Percentiles rank a stretch among this genome's conserved stretches.
Evolutionary conservation across 2,888 invertebrate genomes (phyloP).

Genomic region (Hydriomena furcata): DNA sequence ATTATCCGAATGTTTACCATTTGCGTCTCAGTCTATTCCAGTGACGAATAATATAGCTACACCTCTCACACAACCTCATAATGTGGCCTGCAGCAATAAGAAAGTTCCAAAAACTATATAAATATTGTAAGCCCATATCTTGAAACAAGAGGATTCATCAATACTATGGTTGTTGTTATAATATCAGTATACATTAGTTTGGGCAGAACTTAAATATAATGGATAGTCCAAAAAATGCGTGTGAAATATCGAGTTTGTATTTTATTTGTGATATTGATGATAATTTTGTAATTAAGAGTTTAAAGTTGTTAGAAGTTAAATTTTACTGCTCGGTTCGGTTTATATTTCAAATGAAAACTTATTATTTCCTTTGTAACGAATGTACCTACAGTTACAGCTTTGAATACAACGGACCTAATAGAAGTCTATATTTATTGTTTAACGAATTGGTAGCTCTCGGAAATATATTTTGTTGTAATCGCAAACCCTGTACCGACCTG

Average conservation of each 20-base stretch:
- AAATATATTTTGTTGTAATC: conserved; percentile 2
- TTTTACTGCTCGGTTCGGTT: conserved; percentile 65
- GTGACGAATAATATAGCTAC: too few relatives aligned
- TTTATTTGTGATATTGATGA: conserved; percentile 80
- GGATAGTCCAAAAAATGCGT: conserved; percentile 36
- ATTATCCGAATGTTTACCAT: too few relatives aligned
- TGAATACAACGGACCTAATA: conserved; percentile 20
- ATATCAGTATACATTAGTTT: too few relatives aligned
- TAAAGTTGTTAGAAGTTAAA: conserved; percentile 74
- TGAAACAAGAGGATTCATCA: too few relatives aligned
- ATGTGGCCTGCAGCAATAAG: too few relatives aligned
- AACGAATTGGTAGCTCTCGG: conserved; percentile 1
- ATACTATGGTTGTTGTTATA: too few relatives aligned
- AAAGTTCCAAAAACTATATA: too few relatives aligned
- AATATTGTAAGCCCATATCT: too few relatives aligned
- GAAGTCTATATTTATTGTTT: conserved; percentile 4
- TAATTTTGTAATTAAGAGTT: conserved; percentile 80
- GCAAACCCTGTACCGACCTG: background rate
- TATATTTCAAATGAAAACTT: conserved; percentile 22
- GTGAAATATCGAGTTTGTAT: conserved; percentile 56
- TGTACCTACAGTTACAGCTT: conserved; percentile 20
- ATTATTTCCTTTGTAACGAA: conserved; percentile 21
- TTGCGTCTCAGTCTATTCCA: too few relatives aligned
- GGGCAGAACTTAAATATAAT: background rate
- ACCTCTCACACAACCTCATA: too few relatives aligned